Percentiles rank a stretch among this genome's conserved stretches.
Evolutionary conservation across 2,888 invertebrate genomes (phyloP).

Genomic region (Papilio protenor): DNA sequence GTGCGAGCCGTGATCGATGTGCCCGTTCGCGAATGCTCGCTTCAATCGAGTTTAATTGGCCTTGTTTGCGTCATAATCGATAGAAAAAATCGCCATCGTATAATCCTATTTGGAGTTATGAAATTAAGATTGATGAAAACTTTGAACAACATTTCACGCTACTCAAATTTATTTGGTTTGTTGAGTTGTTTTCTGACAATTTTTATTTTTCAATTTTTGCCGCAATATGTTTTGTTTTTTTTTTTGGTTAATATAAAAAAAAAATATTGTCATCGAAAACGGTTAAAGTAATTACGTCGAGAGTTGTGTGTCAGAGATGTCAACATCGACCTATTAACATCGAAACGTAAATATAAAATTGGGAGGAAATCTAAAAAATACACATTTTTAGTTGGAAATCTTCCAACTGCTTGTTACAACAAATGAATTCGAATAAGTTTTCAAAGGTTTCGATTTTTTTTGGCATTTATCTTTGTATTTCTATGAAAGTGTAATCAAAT

Average conservation of each 20-base stretch:
- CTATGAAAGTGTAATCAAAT: not conserved
- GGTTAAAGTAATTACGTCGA: not conserved
- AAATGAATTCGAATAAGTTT: constrained; percentile 17
- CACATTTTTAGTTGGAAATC: constrained; percentile 33
- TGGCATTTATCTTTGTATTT: not conserved
- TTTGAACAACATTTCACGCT: not conserved
- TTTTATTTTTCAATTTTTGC: not conserved
- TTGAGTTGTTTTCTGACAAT: constrained; percentile 1
- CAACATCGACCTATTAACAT: constrained; percentile 38
- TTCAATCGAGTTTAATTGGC: constrained; percentile 55
- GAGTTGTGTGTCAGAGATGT: constrained; percentile 27
- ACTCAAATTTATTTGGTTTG: constrained; percentile 5
- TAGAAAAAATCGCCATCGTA: constrained; percentile 32
- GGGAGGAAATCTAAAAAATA: constrained; percentile 31
- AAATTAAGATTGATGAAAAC: constrained; percentile 42
- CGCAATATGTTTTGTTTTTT: not conserved
- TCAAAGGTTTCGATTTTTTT: constrained; percentile 7
- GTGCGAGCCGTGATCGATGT: constrained; percentile 41
- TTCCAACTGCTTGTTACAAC: constrained; percentile 37
- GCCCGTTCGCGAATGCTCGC: constrained; percentile 39
- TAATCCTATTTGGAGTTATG: not conserved
- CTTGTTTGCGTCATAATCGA: constrained; percentile 40
- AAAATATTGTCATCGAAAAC: not conserved
- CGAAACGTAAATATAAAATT: constrained; percentile 38
- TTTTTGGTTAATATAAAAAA: not conserved